phyloP scores from a whole-genome alignment of 2,797 vertebrate genomes.

The Galago senegalensis region DNA sequence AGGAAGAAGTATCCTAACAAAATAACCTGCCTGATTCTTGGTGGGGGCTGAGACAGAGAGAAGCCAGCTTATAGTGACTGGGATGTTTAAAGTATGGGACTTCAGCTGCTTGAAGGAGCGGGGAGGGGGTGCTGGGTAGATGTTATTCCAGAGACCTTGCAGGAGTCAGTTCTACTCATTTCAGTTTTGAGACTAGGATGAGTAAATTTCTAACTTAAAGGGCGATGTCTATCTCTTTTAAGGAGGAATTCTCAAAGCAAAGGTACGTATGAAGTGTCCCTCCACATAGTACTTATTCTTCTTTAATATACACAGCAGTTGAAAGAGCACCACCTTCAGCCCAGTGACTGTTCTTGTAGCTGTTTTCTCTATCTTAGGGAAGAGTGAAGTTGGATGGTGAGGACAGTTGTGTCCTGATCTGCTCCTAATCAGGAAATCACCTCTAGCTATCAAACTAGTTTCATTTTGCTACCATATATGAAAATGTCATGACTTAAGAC shows the following conservation, averaged over 20 bases:
- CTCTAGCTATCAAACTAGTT: background rate
- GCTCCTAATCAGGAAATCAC: background rate
- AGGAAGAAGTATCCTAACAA: background rate
- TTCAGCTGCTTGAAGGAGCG: background rate
- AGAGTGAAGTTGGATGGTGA: background rate
- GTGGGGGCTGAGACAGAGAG: background rate
- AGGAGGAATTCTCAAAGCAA: conserved; percentile 32
- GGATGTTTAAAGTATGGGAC: background rate
- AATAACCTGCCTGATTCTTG: background rate
- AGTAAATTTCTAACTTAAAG: conserved; percentile 20
- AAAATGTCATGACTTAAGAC: background rate
- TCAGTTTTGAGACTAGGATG: background rate
- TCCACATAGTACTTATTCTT: background rate
- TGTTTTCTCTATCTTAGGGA: background rate
- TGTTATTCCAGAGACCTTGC: background rate
- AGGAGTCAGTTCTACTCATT: background rate
- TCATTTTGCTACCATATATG: background rate
- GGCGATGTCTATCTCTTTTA: conserved; percentile 35
- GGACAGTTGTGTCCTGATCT: background rate
- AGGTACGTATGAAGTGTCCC: background rate
- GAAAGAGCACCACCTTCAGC: background rate
- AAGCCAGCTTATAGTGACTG: background rate
- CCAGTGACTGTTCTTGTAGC: background rate
- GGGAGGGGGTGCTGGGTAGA: background rate
- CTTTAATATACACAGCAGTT: background rate